A percentile compares a stretch with the other conserved stretches of the same genome.
These are phyloP conservation scores for Platysternon megacephalum DNA, from an alignment of 2,113 vertebrate genomes.

Conservation along the genomic window DNA sequence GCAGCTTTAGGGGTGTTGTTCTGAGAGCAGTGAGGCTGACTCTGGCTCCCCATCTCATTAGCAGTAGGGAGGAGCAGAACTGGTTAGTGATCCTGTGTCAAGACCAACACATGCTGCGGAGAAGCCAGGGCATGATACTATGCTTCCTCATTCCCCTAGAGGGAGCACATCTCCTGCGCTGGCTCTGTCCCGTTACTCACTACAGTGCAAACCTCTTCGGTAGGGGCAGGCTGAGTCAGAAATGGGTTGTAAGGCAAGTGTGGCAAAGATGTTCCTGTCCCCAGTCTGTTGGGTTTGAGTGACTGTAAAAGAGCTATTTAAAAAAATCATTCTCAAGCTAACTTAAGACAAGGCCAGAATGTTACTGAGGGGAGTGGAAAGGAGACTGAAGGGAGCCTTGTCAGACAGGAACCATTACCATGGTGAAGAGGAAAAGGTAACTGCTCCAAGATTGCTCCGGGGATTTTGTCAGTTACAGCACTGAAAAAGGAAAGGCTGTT, in stretches of 20 bases:
- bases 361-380: not conserved
- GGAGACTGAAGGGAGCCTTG: not conserved
- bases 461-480: not conserved
- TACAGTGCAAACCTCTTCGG: not conserved
- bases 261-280: not conserved
- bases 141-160: slow-evolving; percentile 24
- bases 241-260: not conserved
- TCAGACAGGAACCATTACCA: not conserved
- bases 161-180: not conserved
- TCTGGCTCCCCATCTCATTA: not conserved
- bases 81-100: not conserved
- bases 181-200: slow-evolving; percentile 2
- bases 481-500: not conserved
- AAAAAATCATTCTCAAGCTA: not conserved
- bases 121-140: not conserved
- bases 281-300: not conserved
- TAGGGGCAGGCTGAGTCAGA: not conserved
- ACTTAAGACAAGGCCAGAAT: not conserved
- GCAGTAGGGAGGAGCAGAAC: not conserved
- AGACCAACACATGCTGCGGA: not conserved
- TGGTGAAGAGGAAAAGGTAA: not conserved
- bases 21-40: not conserved
- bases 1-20: not conserved
- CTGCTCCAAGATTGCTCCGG: not conserved
- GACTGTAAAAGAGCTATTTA: not conserved